Conservation (phyloP, 2,113 vertebrate species). For the Argyrosomus japonicus region DNA sequence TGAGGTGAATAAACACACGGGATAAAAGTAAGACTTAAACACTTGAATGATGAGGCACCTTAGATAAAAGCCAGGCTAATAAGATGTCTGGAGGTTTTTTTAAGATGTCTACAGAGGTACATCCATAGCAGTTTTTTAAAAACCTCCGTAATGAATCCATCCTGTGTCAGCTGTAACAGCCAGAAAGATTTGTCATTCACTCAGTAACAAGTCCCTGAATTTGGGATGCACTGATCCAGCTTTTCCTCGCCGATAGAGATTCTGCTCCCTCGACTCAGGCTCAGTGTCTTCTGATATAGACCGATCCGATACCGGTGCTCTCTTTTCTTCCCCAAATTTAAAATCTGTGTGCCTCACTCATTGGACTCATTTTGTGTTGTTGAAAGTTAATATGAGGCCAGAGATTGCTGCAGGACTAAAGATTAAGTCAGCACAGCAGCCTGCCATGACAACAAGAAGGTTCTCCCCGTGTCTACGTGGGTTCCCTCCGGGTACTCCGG, state of each 20-base stretch:
- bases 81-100: no score
- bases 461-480: no score
- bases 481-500: no score
- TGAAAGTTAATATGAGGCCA: no score
- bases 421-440: background rate
- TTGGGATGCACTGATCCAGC: background rate
- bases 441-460: no score
- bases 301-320: no score
- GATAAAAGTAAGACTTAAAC: no score
- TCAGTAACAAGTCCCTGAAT: background rate
- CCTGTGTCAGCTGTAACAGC: background rate
- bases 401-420: background rate
- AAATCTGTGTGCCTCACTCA: background rate
- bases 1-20: no score
- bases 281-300: no score
- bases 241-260: background rate
- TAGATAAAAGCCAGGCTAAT: no score
- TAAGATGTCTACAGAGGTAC: background rate
- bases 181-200: background rate
- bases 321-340: background rate
- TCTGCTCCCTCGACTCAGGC: background rate
- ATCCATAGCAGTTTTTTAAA: background rate
- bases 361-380: no score
- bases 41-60: no score
- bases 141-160: background rate